Evolutionary conservation across 2,888 invertebrate genomes (phyloP).

Genomic region (Octonoba sinensis): DNA sequence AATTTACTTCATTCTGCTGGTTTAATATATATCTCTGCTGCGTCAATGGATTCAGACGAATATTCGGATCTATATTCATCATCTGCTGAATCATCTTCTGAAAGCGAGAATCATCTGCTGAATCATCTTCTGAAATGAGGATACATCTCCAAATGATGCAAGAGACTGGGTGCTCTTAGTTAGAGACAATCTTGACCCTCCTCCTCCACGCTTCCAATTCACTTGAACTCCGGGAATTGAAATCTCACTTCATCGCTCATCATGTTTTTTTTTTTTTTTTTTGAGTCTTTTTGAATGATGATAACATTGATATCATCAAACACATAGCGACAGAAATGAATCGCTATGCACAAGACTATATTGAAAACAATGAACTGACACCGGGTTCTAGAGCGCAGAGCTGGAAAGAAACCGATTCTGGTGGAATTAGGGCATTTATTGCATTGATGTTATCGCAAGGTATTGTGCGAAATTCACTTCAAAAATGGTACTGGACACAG

Average conservation of each 20-base stretch:
- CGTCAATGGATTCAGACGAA: too few species aligned
- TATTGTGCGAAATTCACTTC: background rate
- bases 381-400: background rate
- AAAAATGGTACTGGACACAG: constrained; percentile 12
- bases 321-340: background rate
- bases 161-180: background rate
- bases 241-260: background rate
- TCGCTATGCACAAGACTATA: background rate
- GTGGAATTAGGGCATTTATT: constrained; percentile 1
- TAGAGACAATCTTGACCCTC: background rate
- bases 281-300: too few species aligned
- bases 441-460: background rate
- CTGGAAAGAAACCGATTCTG: background rate
- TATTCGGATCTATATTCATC: too few species aligned
- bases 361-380: background rate
- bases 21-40: too few species aligned
- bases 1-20: too few species aligned
- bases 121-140: too few species aligned
- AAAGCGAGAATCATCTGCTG: too few species aligned
- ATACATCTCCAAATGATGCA: background rate
- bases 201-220: background rate
- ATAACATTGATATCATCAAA: too few species aligned
- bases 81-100: too few species aligned
- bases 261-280: background rate
- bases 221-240: background rate